phyloP scores from a whole-genome alignment of 2,113 vertebrate species.

The Capreolus pygargus region DNA sequence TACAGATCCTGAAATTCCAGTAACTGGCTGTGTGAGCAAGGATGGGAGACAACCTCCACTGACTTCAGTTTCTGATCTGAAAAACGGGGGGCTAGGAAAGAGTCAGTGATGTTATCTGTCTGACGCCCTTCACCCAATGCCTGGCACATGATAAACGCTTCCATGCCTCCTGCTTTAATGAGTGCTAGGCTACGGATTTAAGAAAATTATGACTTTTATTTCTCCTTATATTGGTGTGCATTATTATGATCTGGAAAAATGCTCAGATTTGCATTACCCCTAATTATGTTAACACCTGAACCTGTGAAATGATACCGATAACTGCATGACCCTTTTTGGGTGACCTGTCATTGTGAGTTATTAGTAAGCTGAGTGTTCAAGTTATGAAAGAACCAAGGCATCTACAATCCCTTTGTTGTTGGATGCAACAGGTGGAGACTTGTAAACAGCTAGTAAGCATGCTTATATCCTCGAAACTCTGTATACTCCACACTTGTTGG shows the following conservation, averaged over 20 bases:
- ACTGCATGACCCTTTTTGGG: neutral
- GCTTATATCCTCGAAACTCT: neutral
- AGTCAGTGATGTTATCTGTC: accelerated
- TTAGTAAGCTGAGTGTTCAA: neutral
- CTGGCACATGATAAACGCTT: accelerated
- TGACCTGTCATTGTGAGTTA: neutral
- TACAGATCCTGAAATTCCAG: neutral
- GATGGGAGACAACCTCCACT: neutral
- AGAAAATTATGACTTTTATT: neutral
- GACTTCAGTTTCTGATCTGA: neutral
- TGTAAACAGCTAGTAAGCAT: neutral
- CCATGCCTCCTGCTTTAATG: neutral
- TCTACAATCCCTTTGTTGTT: neutral
- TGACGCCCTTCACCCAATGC: too few relatives aligned
- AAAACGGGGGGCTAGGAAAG: neutral
- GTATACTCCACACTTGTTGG: accelerated
- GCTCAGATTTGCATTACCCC: neutral
- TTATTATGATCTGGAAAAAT: neutral
- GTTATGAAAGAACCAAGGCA: neutral
- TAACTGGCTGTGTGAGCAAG: neutral
- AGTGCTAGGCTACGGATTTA: neutral
- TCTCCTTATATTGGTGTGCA: neutral
- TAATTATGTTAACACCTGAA: neutral
- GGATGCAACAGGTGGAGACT: too few relatives aligned
- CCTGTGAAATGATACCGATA: neutral